Percentiles rank a stretch among this genome's conserved stretches.
Evolutionary conservation across 2,888 invertebrate genomes (phyloP).

Genomic region (Cataglyphis albicans): DNA sequence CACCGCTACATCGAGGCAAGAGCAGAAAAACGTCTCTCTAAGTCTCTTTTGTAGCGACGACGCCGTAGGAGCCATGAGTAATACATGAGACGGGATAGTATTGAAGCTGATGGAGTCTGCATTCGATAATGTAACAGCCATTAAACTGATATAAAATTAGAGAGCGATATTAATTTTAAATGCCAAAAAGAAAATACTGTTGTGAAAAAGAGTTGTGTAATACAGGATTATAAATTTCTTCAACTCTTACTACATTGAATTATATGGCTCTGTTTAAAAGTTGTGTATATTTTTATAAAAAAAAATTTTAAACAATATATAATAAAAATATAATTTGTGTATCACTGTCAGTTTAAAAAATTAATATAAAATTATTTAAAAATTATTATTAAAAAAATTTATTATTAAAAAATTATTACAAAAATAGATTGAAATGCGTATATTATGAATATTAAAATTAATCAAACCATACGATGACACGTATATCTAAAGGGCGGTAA

Average conservation of each 20-base stretch:
- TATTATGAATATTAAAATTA: conserved; percentile 6
- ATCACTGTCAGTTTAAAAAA: too few species aligned
- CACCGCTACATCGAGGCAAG: conserved; percentile 38
- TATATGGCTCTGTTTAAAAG: background rate
- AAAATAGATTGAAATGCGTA: background rate
- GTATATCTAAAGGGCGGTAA: background rate
- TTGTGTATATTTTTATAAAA: background rate
- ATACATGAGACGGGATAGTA: conserved; percentile 17
- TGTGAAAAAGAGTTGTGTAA: background rate
- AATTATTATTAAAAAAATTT: background rate
- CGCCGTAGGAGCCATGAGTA: conserved; percentile 28
- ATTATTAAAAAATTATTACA: background rate
- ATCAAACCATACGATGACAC: background rate
- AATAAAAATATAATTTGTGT: too few species aligned
- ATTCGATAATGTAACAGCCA: conserved; percentile 27
- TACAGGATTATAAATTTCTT: background rate
- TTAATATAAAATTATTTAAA: background rate
- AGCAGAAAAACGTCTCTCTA: conserved; percentile 57
- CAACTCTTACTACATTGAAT: background rate
- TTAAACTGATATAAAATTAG: conserved; percentile 21
- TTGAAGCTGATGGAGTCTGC: conserved; percentile 38
- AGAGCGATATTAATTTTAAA: background rate
- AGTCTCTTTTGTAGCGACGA: conserved; percentile 55
- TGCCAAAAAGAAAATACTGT: background rate
- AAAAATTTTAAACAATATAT: too few species aligned